A percentile compares a stretch with the other conserved stretches of the same genome.
phyloP scores from a whole-genome alignment of 2,888 invertebrate genomes.

The Invenusta paracnida region DNA sequence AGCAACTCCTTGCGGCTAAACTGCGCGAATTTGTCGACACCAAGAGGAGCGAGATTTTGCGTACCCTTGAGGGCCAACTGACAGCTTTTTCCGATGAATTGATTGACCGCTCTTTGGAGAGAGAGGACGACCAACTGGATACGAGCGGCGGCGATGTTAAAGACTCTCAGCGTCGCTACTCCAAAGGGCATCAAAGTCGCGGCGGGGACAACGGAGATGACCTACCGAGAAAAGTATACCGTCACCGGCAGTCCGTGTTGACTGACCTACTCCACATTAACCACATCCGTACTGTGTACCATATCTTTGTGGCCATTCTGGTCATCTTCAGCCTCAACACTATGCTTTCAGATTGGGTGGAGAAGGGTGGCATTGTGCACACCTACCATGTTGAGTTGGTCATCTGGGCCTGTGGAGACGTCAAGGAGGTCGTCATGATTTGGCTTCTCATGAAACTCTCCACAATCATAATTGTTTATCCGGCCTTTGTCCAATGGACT shows the following conservation, averaged over 20 bases:
- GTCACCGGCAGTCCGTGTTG: constrained; percentile 72
- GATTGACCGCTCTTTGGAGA: background rate
- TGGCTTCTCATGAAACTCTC: constrained; percentile 64
- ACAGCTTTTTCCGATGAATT: background rate
- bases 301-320: constrained; percentile 75
- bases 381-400: constrained; percentile 63
- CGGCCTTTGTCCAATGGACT: constrained; percentile 57
- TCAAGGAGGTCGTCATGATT: constrained; percentile 64
- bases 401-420: constrained; percentile 65
- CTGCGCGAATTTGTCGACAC: background rate
- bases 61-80: background rate
- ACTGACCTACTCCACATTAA: constrained; percentile 73
- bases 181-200: background rate
- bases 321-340: constrained; percentile 72
- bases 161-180: background rate
- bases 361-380: constrained; percentile 63
- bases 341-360: constrained; percentile 70
- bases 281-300: constrained; percentile 77
- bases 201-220: constrained; percentile 47
- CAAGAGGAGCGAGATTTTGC: background rate
- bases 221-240: constrained; percentile 68
- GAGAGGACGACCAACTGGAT: too few relatives aligned
- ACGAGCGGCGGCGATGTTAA: too few relatives aligned
- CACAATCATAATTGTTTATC: constrained; percentile 61
- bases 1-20: background rate